Percentiles rank a stretch among this genome's conserved stretches.
Conservation (phyloP, 2,113 vertebrate species). For the Hepsetus odoe region DNA sequence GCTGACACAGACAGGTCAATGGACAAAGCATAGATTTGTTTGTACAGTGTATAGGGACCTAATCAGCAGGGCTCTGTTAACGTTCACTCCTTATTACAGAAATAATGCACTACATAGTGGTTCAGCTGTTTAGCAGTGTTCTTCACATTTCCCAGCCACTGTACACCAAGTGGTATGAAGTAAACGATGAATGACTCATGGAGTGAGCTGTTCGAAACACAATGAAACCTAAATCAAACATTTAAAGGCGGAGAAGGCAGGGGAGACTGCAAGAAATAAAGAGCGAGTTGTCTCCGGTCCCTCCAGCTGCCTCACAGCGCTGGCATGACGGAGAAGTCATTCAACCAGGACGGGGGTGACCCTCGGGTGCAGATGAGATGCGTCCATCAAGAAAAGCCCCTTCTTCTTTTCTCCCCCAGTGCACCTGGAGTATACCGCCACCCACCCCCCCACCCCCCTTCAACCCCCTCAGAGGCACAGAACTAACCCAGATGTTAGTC, state of each 20-base stretch:
- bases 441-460: constrained; percentile 42
- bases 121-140: background rate
- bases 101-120: background rate
- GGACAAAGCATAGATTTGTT: constrained; percentile 32
- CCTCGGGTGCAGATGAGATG: constrained; percentile 69
- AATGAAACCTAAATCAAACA: background rate
- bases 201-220: no score
- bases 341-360: constrained; percentile 67
- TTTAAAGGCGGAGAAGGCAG: constrained; percentile 48
- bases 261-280: constrained; percentile 56
- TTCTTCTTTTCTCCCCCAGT: constrained; percentile 37
- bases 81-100: background rate
- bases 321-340: constrained; percentile 69
- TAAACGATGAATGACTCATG: background rate
- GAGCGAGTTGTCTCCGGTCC: constrained; percentile 28
- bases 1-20: constrained; percentile 25
- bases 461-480: constrained; percentile 53
- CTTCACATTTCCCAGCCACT: background rate
- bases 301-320: constrained; percentile 51
- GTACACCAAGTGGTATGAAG: background rate
- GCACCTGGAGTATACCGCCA: constrained; percentile 76
- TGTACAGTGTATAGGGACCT: constrained; percentile 15
- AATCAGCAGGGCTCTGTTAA: background rate
- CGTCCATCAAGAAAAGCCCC: constrained; percentile 73
- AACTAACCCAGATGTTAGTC: constrained; percentile 82